Base-by-base conservation (phyloP, 2,113 vertebrate species). In the Leiothrix lutea region DNA sequence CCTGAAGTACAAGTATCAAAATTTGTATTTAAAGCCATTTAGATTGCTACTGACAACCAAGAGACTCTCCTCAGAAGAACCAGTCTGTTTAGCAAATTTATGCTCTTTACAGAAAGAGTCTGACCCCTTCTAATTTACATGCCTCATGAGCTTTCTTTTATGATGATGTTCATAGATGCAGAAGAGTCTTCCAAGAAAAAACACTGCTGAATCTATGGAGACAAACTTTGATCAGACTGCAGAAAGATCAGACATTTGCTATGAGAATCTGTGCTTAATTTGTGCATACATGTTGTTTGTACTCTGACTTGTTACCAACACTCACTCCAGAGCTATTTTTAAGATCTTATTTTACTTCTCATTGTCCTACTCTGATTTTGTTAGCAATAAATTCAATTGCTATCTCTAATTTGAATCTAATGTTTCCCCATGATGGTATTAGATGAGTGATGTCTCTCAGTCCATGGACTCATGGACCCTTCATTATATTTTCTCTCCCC, bases 271-370 rank as follows among this genome's bases (percentile, higher is more conserved):
- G 29, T 25, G 24, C 13, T 47, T 62, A 57, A 47, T 67, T 84
- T 80, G 3, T 0, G 1, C 26, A 48, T 14, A n/a, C 36, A 38
- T 38, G 36, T 1, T 0, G 0, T 48, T 72, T 77, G 10, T 58
- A 18, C 7, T 51, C 36, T 48, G n/a, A 8, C 5, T 48, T 50
- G 11, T 26, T n/a, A 58, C 3, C 13, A 48, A 11, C 4, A 40
- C 6, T 2, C 10, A 26, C 5, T 14, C 8, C 33, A 64, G 33
- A 71, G 19, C 9, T 12, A 33, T 15, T 56, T 54, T n/a, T 12
- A 56, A 40, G 24, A 12, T 28, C 24, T n/a, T 38, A 10, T n/a
- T 73, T 64, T 73, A 14, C 14, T 73, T 36, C 25, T 31, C 9
- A 8, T 15, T 44, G 16, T 71, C 21, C 16, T 51, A 12, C 7